A percentile compares a stretch with the other conserved stretches of the same genome.
Conservation (phyloP, 2,797 vertebrate species). For the Emydoidea blandingii region DNA sequence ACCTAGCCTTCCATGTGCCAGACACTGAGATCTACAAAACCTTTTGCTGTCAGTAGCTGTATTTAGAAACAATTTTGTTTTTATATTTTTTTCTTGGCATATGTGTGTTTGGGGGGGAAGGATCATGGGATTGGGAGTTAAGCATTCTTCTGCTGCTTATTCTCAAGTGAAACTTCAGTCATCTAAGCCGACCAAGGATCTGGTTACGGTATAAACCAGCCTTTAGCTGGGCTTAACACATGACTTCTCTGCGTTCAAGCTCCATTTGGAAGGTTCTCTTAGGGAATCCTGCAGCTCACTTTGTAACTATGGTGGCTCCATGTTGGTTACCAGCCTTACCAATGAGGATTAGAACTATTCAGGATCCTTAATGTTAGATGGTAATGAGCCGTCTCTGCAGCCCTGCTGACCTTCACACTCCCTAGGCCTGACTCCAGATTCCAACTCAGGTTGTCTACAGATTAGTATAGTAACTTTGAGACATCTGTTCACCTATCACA, state of each 20-base stretch:
- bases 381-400: background rate
- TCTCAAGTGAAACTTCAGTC: background rate
- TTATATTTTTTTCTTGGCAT: constrained; percentile 27
- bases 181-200: background rate
- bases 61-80: constrained; percentile 77
- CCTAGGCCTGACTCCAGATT: background rate
- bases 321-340: background rate
- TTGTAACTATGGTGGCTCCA: background rate
- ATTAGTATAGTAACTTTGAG: background rate
- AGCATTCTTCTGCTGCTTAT: constrained; percentile 57
- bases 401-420: background rate
- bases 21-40: constrained; percentile 60
- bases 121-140: constrained; percentile 54
- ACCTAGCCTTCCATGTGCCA: constrained; percentile 44
- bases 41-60: constrained; percentile 77
- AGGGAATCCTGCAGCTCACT: background rate
- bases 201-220: background rate
- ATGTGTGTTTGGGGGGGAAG: constrained; percentile 49
- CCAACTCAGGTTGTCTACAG: background rate
- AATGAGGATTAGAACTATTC: background rate
- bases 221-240: background rate
- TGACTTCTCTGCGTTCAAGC: background rate
- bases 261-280: background rate
- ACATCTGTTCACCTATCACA: background rate
- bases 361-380: background rate